These are phyloP conservation scores for Pelodiscus sinensis DNA, from an alignment of 2,113 vertebrate genomes.

Conservation along the genomic window DNA sequence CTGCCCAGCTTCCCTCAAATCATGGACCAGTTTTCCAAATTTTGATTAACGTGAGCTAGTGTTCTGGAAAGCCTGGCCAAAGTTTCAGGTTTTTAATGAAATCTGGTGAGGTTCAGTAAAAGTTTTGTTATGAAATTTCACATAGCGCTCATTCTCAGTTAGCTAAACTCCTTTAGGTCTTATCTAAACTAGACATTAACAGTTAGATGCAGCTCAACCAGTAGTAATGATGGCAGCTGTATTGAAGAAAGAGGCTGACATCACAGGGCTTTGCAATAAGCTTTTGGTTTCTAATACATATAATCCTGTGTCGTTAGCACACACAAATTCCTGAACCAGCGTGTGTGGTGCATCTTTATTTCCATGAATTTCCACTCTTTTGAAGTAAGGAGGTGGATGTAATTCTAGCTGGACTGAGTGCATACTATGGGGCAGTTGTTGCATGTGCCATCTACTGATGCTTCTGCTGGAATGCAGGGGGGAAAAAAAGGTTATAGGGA, in stretches of 20 bases:
- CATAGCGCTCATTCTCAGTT: neutral
- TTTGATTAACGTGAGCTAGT: neutral
- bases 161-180: neutral
- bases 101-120: neutral
- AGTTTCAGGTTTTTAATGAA: neutral
- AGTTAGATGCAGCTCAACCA: neutral
- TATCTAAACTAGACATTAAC: neutral
- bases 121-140: neutral
- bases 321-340: slow-evolving; percentile 20
- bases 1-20: neutral
- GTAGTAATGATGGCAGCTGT: neutral
- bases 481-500: slow-evolving; percentile 25
- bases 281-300: neutral
- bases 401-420: slow-evolving; percentile 11
- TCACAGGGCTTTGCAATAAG: neutral
- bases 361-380: slow-evolving; percentile 36
- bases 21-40: neutral
- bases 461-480: slow-evolving; percentile 34
- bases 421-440: slow-evolving; percentile 54
- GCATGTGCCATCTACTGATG: neutral
- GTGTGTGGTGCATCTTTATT: slow-evolving; percentile 2
- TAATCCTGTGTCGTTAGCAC: neutral
- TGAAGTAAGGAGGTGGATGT: slow-evolving; percentile 2
- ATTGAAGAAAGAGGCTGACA: neutral
- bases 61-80: neutral